Percentiles rank a stretch among this genome's conserved stretches.
Evolutionary conservation across 2,113 vertebrate genomes (phyloP).

Genomic region (Phalacrocorax aristotelis): DNA sequence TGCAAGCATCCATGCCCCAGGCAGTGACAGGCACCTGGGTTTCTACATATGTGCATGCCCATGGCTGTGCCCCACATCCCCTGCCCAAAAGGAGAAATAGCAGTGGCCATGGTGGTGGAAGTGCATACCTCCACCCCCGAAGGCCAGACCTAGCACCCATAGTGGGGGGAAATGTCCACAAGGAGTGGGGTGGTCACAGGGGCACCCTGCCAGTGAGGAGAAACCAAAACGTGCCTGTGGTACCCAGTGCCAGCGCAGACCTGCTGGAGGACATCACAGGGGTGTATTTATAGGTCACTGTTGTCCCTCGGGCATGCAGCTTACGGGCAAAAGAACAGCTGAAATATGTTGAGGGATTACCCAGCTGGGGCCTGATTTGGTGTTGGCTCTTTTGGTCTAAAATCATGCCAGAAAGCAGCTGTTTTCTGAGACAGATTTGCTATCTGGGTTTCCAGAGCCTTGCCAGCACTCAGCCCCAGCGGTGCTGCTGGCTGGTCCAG

Average conservation of each 20-base stretch:
- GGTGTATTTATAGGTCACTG: background rate
- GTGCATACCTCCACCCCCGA: background rate
- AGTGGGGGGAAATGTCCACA: fast-evolving
- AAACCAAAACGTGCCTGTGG: fast-evolving
- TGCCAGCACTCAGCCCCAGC: background rate
- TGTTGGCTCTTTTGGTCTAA: background rate
- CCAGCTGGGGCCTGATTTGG: background rate
- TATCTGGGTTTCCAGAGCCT: background rate
- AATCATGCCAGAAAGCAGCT: background rate
- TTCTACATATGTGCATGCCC: fast-evolving
- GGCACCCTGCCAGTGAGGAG: background rate
- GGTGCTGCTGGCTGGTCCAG: background rate
- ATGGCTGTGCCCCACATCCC: background rate
- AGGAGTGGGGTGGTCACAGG: background rate
- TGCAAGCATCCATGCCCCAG: fast-evolving
- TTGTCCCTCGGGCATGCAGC: background rate
- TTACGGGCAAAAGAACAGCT: background rate
- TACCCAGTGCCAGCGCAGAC: fast-evolving
- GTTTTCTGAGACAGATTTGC: background rate
- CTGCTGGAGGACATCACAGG: fast-evolving
- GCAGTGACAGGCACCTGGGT: fast-evolving
- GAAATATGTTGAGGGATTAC: constrained; percentile 1
- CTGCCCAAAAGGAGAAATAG: background rate
- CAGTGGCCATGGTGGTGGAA: background rate
- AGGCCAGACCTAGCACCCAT: background rate